Evolutionary conservation across 2,888 invertebrate genomes (phyloP), one percentile per base, ranked within the genome.

Genomic region (Cephus pulcher): DNA sequence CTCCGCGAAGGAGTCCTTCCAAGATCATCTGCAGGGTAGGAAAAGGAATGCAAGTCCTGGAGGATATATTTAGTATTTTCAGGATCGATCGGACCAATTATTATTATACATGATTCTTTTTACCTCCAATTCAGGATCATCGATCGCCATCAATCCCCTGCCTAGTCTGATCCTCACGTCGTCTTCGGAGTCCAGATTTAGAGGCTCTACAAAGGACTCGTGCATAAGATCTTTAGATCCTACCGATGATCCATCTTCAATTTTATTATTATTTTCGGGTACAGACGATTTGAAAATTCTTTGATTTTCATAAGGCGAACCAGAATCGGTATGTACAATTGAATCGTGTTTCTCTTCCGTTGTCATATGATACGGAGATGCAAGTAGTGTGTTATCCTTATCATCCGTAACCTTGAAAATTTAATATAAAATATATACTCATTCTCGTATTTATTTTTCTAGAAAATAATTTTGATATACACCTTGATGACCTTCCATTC

Each of bases 181-280:
- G 56, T 85, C 81, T 33, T 81, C 78, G 70, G 69, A 76, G 68
- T 88, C 85, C n/a, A 82, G 83, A 35, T 87, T 84, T 23, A 80
- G 68, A 0, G 87, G 83, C 9, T 88, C 88, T 12, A 88, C 86
- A 37, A 87, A 86, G 4, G 88, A 88, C 70, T 88, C 88, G 76
- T 82, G 82, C 33, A 74, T 37, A n/a, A 76, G 73, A 68, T 79
- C 79, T 30, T n/a, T 12, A 3, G 74, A 76, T 34, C 73, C 76
- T 23, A 75, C 40, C 9, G 23, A 56, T 9, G 40, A 56, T 56
- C 40, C 23, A 56, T 23, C 40, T 56, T 56, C 9, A 56, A 1
- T 1, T 2, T 23, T 56, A 6, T 56, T 23, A 15, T 40, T 15
- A 15, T 56, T 23, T 2, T 56, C 23, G 23, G 40, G 23, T 56